Evolutionary conservation across 2,888 invertebrate genomes (phyloP).

Genomic region (Lamproptera curius): DNA sequence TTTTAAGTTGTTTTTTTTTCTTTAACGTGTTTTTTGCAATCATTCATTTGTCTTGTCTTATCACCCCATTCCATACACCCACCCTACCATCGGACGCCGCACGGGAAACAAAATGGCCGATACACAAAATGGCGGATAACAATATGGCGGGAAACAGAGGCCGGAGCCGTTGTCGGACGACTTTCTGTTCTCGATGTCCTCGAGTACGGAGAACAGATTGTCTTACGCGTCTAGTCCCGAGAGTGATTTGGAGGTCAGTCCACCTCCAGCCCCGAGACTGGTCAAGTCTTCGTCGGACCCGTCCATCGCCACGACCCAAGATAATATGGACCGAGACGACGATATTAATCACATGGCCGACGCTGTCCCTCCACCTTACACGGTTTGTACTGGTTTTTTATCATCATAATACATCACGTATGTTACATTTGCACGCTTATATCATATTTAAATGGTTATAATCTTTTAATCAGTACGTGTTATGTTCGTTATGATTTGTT

Average conservation of each 20-base stretch:
- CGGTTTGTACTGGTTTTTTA: conserved; percentile 74
- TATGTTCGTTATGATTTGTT: too few species aligned
- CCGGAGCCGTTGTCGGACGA: conserved; percentile 98
- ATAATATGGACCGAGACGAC: conserved; percentile 85
- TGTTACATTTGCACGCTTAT: too few species aligned
- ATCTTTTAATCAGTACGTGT: too few species aligned
- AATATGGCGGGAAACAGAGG: conserved; percentile 81
- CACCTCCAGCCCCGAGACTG: conserved; percentile 89
- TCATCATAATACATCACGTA: too few species aligned
- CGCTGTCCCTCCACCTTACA: conserved; percentile 91
- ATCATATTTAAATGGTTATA: too few species aligned
- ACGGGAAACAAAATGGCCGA: conserved; percentile 43
- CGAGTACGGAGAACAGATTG: conserved; percentile 85
- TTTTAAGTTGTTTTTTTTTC: conserved; percentile 47
- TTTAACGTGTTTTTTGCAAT: conserved; percentile 63
- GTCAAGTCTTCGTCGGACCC: conserved; percentile 95
- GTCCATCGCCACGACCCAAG: conserved; percentile 95
- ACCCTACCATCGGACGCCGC: conserved; percentile 59
- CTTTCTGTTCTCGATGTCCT: conserved; percentile 99
- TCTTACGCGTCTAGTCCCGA: conserved; percentile 98
- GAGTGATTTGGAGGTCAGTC: conserved; percentile 88
- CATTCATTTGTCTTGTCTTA: conserved; percentile 77
- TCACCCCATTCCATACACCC: conserved; percentile 76
- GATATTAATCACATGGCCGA: conserved; percentile 77
- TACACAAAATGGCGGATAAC: conserved; percentile 44